Base-by-base conservation (phyloP, 1,140 invertebrate species). In the Atta cephalotes region DNA sequence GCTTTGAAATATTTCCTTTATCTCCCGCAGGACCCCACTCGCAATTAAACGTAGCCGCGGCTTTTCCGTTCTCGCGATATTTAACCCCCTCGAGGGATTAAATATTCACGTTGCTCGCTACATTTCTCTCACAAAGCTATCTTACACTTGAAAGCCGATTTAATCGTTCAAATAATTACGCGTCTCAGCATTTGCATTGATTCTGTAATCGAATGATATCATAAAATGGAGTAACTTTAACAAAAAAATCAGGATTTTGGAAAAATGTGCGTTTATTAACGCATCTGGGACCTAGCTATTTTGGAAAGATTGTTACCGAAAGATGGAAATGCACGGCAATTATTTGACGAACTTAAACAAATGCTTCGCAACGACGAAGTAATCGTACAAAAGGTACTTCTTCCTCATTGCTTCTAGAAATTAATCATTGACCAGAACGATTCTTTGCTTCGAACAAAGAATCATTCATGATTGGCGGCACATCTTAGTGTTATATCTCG, bases 391-490 rank as follows among this genome's bases (percentile, higher is more conserved):
- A 5, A 56, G 16, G 49, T 66, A 60, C 49, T 80, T 53, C 35
- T 45, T 7, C 7, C 68, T 80, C 49, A 45, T 65, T 87, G 25
- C 58, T 82, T 77, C 53, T 74, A 65, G 85, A 89, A 89, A 74
- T 79, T 89, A 70, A 58, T 87, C 78, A 62, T 49, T 68, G 74
- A 85, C 56, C 74, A 85, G 68, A 90, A 90, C 74, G 85, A 84
- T 60, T 51, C 79, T 65, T 31, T 31, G 53, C 12, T 53, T 7
- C 35, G 71, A 3, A 90, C 77, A 90, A 88, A 88, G 88, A 89
- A 60, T 90, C 81, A 90, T 90, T 90, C 81, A 71, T 45, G 56
- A 77, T 62, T 21, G 71, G 21, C 62, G 53, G 58, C 62, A 21
- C 79, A 86, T 85, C 72, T 63, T 9, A 53, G 58, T 16, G 77